Percentiles rank a stretch among this genome's conserved stretches.
Conservation (phyloP, 2,888 invertebrate species). For the Pseudococcus longispinus region DNA sequence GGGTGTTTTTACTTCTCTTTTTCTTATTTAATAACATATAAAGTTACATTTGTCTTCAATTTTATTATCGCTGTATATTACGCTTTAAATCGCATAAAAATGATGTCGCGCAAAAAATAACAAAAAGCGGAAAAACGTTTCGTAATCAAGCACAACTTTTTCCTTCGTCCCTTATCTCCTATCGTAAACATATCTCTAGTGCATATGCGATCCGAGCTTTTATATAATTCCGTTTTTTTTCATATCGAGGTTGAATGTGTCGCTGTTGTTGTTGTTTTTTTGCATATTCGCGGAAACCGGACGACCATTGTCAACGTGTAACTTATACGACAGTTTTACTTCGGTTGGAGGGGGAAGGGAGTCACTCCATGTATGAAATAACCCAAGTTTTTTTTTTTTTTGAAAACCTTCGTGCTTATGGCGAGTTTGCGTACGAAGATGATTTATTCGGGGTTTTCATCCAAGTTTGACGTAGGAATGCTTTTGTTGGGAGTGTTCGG, state of each 20-base stretch:
- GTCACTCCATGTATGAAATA: no score
- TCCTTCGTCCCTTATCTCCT: background rate
- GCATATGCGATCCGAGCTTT: background rate
- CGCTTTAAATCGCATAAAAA: slow-evolving; percentile 50
- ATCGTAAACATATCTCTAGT: background rate
- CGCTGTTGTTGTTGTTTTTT: background rate
- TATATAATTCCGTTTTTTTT: background rate
- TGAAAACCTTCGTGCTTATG: background rate
- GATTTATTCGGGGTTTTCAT: background rate
- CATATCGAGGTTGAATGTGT: background rate
- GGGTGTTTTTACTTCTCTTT: slow-evolving; percentile 43
- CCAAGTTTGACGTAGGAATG: background rate
- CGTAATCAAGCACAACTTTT: slow-evolving; percentile 33
- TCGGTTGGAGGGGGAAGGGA: no score
- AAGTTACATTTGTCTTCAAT: slow-evolving; percentile 53
- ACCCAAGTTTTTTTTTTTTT: no score
- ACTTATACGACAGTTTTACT: background rate
- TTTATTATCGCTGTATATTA: slow-evolving; percentile 52
- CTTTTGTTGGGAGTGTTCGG: background rate
- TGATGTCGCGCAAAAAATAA: slow-evolving; percentile 43
- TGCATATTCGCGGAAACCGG: background rate
- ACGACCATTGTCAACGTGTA: background rate
- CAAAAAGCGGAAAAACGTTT: slow-evolving; percentile 43
- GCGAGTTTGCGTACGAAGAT: background rate
- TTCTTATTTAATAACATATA: slow-evolving; percentile 53